These are phyloP conservation scores for Busseola fusca DNA, from an alignment of 2,888 invertebrate species.

Conservation along the genomic window DNA sequence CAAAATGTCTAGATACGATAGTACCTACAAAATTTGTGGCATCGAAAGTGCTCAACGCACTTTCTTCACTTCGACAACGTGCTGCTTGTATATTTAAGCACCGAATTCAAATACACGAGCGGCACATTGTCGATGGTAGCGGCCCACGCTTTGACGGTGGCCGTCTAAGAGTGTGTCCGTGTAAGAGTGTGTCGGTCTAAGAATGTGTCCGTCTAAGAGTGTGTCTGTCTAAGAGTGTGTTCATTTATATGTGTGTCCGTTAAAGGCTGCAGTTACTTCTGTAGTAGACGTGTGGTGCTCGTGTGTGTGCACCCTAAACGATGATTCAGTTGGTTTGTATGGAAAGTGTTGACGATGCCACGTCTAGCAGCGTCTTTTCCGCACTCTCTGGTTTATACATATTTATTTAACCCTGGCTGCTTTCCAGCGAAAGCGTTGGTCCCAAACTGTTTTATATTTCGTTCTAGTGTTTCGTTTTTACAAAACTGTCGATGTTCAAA, in stretches of 20 bases:
- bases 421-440: constrained; percentile 63
- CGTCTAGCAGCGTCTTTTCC: neutral
- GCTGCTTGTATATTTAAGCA: neutral
- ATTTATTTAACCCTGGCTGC: constrained; percentile 66
- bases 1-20: neutral
- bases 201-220: no score
- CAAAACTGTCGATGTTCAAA: constrained; percentile 53
- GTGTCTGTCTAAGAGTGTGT: no score
- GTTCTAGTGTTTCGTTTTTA: constrained; percentile 38
- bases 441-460: constrained; percentile 60
- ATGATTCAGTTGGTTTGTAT: neutral
- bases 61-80: neutral
- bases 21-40: neutral
- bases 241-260: no score
- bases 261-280: neutral
- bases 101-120: neutral
- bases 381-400: constrained; percentile 58
- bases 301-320: neutral
- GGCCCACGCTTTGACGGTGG: neutral
- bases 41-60: no score
- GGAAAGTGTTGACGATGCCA: no score
- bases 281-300: neutral
- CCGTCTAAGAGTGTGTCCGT: no score
- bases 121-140: no score
- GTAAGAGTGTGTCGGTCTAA: no score